phyloP scores from a whole-genome alignment of 2,797 vertebrate species.

The Danio choprae region DNA sequence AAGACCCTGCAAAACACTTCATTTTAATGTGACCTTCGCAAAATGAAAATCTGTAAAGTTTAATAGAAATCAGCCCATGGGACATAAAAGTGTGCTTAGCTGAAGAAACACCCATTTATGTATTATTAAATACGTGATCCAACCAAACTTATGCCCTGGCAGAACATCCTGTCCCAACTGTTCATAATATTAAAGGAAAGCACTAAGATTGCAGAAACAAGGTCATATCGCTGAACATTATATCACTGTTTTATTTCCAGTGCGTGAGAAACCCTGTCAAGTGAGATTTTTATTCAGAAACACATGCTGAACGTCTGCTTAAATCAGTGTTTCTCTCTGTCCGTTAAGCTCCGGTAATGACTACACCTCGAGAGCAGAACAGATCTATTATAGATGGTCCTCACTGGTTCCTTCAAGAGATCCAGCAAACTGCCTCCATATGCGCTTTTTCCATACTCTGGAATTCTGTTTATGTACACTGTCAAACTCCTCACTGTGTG shows the following conservation, averaged over 20 bases:
- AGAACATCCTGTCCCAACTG: constrained; percentile 13
- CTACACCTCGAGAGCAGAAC: constrained; percentile 62
- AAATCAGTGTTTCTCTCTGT: constrained; percentile 26
- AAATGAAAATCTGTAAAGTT: constrained; percentile 9
- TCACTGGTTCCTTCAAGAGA: constrained; percentile 66
- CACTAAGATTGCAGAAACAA: constrained; percentile 3
- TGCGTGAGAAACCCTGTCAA: constrained; percentile 24
- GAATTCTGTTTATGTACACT: constrained; percentile 79
- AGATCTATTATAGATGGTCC: constrained; percentile 71
- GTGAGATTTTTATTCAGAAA: constrained; percentile 1
- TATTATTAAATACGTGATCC: constrained; percentile 11
- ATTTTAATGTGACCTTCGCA: neutral
- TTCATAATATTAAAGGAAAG: constrained; percentile 18
- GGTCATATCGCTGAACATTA: constrained; percentile 1
- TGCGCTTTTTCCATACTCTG: constrained; percentile 78
- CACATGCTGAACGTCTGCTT: constrained; percentile 15
- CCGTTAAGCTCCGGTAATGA: constrained; percentile 51
- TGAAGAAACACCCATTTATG: constrained; percentile 7
- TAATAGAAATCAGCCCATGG: constrained; percentile 14
- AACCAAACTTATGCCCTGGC: constrained; percentile 15
- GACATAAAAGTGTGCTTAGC: neutral
- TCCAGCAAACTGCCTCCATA: constrained; percentile 78
- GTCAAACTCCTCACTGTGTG: constrained; percentile 79
- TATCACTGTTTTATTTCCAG: constrained; percentile 16
- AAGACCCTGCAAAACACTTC: neutral